Percentiles rank a stretch among this genome's conserved stretches.
phyloP scores from a whole-genome alignment of 2,113 vertebrate species.

The Elephantulus edwardii region DNA sequence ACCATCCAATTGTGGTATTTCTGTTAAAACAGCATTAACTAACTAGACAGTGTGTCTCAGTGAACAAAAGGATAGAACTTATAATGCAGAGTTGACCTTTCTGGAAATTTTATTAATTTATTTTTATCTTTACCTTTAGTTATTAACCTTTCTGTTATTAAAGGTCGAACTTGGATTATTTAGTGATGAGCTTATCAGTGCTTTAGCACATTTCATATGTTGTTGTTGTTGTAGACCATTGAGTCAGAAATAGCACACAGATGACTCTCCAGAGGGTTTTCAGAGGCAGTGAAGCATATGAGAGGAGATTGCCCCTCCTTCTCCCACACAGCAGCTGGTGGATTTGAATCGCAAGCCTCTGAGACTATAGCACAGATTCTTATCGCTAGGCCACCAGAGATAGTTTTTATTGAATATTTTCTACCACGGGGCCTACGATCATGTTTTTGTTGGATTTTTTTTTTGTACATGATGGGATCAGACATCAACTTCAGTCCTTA shows the following conservation, averaged over 20 bases:
- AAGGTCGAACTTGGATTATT: not conserved
- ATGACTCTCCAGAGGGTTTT: no score
- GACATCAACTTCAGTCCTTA: not conserved
- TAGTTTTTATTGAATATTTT: not conserved
- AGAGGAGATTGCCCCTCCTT: no score
- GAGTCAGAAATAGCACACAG: no score
- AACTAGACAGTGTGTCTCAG: not conserved
- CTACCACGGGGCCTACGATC: not conserved
- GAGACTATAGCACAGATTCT: no score
- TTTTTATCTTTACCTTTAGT: constrained; percentile 25
- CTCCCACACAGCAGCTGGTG: no score
- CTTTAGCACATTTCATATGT: not conserved
- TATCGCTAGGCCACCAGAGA: no score
- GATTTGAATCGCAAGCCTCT: no score
- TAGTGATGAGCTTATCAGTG: not conserved
- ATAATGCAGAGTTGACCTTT: not conserved
- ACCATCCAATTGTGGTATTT: no score
- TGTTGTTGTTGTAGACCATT: no score
- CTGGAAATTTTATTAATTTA: not conserved
- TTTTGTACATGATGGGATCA: not conserved
- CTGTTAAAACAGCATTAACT: no score
- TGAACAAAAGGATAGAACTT: constrained; percentile 26
- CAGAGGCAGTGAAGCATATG: no score
- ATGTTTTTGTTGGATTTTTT: not conserved
- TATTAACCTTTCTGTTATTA: not conserved